These are phyloP conservation scores for Chloropsis cyanopogon DNA, from an alignment of 2,113 vertebrate species.

Conservation along the genomic window DNA sequence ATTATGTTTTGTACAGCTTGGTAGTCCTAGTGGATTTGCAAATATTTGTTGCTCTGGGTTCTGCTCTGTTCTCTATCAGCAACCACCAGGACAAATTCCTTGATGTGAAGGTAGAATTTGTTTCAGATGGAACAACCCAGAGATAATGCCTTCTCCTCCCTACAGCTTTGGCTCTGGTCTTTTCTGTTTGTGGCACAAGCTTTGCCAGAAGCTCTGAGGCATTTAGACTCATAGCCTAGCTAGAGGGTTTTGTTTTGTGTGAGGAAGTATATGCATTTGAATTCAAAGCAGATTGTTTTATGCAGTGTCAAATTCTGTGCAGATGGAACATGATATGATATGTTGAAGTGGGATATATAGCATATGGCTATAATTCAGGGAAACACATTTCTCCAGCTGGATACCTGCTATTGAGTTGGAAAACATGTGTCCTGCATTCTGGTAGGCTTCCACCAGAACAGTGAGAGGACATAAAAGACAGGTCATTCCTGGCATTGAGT, in stretches of 20 bases:
- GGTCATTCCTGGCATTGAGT: not conserved
- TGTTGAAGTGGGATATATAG: slow-evolving; percentile 25
- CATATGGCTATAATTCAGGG: slow-evolving; percentile 60
- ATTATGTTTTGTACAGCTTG: not conserved
- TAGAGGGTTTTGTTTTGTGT: not conserved
- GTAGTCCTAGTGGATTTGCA: not conserved
- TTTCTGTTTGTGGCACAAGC: not conserved
- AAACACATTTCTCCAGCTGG: slow-evolving; percentile 61
- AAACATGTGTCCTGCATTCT: slow-evolving; percentile 58
- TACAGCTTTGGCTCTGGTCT: not conserved
- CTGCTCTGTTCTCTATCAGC: not conserved
- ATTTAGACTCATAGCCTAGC: not conserved
- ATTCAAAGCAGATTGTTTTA: slow-evolving; percentile 60
- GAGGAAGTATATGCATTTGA: not conserved
- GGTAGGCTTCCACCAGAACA: slow-evolving; percentile 28
- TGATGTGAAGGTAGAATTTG: not conserved
- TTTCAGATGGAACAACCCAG: not conserved
- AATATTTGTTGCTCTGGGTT: not conserved
- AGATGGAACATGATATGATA: slow-evolving; percentile 57
- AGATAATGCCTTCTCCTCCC: not conserved
- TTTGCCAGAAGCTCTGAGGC: not conserved
- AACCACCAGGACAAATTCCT: not conserved
- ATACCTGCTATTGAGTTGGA: slow-evolving; percentile 54
- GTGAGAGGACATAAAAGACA: slow-evolving; percentile 8
- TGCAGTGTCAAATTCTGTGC: slow-evolving; percentile 44